phyloP scores from a whole-genome alignment of 2,113 vertebrate species.

The Rhynchopsitta pachyrhyncha region DNA sequence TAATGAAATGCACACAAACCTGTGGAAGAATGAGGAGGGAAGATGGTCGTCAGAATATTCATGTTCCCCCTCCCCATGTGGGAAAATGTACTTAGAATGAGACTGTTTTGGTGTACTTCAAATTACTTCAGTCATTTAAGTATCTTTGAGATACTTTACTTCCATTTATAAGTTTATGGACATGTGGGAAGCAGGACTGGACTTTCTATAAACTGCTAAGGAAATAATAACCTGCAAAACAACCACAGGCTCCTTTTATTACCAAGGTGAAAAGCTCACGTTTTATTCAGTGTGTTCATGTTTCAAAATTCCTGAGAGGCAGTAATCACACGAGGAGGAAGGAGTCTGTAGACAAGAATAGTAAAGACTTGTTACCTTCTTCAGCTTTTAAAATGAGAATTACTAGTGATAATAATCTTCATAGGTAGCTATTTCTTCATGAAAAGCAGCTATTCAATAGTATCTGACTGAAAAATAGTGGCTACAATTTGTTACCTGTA shows the following conservation, averaged over 20 bases:
- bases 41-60: background rate
- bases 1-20: background rate
- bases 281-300: background rate
- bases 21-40: background rate
- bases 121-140: background rate
- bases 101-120: background rate
- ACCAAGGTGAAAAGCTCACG: background rate
- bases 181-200: background rate
- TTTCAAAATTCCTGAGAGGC: background rate
- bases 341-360: background rate
- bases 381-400: background rate
- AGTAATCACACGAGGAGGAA: background rate
- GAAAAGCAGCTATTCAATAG: background rate
- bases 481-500: background rate
- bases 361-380: background rate
- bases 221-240: background rate
- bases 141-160: background rate
- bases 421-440: background rate
- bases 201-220: background rate
- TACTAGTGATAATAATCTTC: background rate
- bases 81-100: background rate
- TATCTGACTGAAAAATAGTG: background rate
- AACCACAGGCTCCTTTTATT: background rate
- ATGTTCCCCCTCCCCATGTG: accelerated
- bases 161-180: background rate